phyloP scores from a whole-genome alignment of 2,113 vertebrate genomes.

The Nyctereutes procyonoides region DNA sequence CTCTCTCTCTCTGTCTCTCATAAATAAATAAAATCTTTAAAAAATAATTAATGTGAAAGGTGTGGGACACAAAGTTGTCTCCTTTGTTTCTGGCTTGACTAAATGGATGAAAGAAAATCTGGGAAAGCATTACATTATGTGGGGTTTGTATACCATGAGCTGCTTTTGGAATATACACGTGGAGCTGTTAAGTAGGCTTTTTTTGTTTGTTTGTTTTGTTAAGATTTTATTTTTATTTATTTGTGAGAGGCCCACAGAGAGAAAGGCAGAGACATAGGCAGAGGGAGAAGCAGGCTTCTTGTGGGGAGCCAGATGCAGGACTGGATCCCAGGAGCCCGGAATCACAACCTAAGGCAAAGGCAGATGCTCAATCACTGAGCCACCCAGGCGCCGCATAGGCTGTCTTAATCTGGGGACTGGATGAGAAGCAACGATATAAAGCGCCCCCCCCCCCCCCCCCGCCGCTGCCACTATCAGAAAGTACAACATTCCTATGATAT shows the following conservation, averaged over 20 bases:
- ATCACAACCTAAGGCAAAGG: no score
- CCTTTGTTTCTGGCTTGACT: background rate
- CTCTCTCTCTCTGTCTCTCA: no score
- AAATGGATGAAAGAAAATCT: background rate
- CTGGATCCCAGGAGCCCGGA: no score
- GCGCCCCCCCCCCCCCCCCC: rapidly evolving
- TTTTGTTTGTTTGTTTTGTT: no score
- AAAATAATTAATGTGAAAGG: background rate
- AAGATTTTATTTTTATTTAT: no score
- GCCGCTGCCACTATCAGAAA: background rate
- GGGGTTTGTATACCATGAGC: background rate
- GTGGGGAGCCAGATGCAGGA: no score
- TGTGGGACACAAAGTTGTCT: background rate
- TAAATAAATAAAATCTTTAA: no score
- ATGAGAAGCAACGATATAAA: background rate
- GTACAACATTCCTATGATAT: background rate
- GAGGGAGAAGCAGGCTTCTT: no score
- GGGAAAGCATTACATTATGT: background rate
- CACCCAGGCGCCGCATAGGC: no score
- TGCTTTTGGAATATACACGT: background rate
- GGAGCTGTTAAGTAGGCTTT: background rate
- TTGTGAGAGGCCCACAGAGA: no score
- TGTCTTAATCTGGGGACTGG: background rate
- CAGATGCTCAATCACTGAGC: no score
- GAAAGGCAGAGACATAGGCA: no score